Percentiles rank a stretch among this genome's conserved stretches.
Evolutionary conservation across 1,140 invertebrate species (phyloP).

Genomic region (Bombus difficillimus): DNA sequence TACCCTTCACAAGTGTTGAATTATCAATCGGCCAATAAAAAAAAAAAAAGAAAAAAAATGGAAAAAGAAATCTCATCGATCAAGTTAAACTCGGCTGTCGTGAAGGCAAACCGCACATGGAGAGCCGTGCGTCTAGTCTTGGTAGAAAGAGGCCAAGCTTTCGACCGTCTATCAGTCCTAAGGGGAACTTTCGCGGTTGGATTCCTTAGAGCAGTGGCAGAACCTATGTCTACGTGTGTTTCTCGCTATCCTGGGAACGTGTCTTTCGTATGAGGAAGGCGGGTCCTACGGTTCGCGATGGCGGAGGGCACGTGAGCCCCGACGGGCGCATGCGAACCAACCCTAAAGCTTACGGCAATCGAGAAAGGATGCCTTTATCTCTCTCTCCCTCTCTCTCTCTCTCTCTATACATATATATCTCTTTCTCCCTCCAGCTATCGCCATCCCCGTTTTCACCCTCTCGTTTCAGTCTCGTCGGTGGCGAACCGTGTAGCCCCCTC

Average conservation of each 20-base stretch:
- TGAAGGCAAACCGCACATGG: neutral
- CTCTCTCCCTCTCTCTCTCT: slow-evolving; percentile 9
- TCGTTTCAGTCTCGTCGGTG: slow-evolving; percentile 56
- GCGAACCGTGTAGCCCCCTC: slow-evolving; percentile 61
- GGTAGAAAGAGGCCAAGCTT: neutral
- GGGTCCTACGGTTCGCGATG: slow-evolving; percentile 72
- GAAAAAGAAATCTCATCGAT: too few relatives aligned
- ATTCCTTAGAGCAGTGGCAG: slow-evolving; percentile 45
- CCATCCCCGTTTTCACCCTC: slow-evolving; percentile 58
- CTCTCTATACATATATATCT: slow-evolving; percentile 5
- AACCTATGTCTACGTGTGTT: slow-evolving; percentile 64
- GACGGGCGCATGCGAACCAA: slow-evolving; percentile 76
- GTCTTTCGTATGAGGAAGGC: slow-evolving; percentile 71
- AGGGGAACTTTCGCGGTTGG: slow-evolving; percentile 57
- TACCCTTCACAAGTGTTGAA: neutral
- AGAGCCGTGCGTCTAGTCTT: neutral
- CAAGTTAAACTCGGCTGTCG: neutral
- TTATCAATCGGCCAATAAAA: neutral
- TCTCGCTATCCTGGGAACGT: slow-evolving; percentile 66
- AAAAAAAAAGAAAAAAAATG: neutral
- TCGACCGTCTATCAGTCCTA: slow-evolving; percentile 60
- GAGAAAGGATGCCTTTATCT: slow-evolving; percentile 65
- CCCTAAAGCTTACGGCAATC: slow-evolving; percentile 67
- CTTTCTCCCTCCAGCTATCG: slow-evolving; percentile 9
- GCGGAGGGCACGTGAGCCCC: slow-evolving; percentile 74